Conservation (phyloP, 2,113 vertebrate genomes). For the Callospermophilus lateralis region DNA sequence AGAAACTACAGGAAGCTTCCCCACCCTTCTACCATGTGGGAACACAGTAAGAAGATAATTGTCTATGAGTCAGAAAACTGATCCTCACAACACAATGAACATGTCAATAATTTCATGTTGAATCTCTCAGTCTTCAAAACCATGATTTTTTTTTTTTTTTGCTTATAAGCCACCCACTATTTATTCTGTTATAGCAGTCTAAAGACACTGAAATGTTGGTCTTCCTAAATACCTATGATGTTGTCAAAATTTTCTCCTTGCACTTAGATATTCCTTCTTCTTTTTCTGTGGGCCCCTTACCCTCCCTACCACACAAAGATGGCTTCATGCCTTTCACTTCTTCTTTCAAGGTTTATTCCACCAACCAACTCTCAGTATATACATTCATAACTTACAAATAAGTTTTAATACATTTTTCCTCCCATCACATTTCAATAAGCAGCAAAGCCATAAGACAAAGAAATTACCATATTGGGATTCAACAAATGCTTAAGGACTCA, state of each 20-base stretch:
- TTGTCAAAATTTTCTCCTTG: not conserved
- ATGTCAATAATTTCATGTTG: not conserved
- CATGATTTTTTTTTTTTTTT: not conserved
- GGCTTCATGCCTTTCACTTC: not conserved
- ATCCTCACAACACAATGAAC: not conserved
- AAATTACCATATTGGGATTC: not conserved
- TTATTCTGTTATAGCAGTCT: not conserved
- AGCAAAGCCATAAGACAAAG: not conserved
- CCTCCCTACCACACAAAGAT: not conserved
- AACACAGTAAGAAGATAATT: not conserved
- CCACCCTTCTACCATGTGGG: not conserved
- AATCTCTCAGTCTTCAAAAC: not conserved
- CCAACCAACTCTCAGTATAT: not conserved
- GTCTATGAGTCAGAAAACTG: not conserved
- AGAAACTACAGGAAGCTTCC: rapidly evolving
- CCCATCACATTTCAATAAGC: not conserved
- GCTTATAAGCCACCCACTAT: not conserved
- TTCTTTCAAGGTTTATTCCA: not conserved
- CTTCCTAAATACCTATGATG: not conserved
- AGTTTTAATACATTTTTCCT: not conserved
- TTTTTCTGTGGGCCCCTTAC: not conserved
- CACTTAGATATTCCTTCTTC: not conserved
- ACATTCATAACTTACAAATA: not conserved
- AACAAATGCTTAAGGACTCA: not conserved
- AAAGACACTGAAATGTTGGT: not conserved